Percentiles rank a stretch among this genome's conserved stretches.
phyloP scores from a whole-genome alignment of 2,113 vertebrate genomes.

The Nanorana parkeri region DNA sequence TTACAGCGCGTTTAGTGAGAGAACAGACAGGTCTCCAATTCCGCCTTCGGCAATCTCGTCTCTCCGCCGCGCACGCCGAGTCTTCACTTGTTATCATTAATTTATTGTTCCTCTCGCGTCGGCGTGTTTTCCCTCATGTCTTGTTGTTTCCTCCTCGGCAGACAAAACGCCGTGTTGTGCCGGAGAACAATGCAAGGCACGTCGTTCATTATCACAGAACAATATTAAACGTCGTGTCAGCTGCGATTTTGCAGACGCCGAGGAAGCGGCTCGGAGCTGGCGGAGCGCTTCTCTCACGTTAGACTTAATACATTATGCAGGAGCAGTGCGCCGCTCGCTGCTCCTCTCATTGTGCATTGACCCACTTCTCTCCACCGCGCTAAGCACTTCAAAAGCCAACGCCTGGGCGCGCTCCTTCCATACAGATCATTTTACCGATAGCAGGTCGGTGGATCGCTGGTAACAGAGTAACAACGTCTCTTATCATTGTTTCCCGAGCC shows the following conservation, averaged over 20 bases:
- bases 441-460: neutral
- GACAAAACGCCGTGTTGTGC: slow-evolving; percentile 90
- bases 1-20: too few relatives aligned
- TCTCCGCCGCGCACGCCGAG: slow-evolving; percentile 60
- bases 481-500: neutral
- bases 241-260: slow-evolving; percentile 91
- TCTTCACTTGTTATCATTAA: slow-evolving; percentile 84
- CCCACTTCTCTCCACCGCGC: slow-evolving; percentile 88
- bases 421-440: neutral
- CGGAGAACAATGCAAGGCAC: slow-evolving; percentile 91
- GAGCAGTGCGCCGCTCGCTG: slow-evolving; percentile 87
- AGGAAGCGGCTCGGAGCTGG: slow-evolving; percentile 90
- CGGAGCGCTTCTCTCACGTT: slow-evolving; percentile 88
- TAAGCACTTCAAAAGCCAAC: slow-evolving; percentile 73
- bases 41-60: neutral
- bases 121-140: slow-evolving; percentile 79
- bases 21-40: neutral
- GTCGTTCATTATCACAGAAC: slow-evolving; percentile 89
- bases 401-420: slow-evolving; percentile 33
- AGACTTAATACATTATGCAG: slow-evolving; percentile 98
- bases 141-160: slow-evolving; percentile 83
- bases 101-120: slow-evolving; percentile 71
- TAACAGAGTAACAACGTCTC: neutral
- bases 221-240: slow-evolving; percentile 98
- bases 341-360: slow-evolving; percentile 93